Evolutionary conservation across 2,113 vertebrate genomes (phyloP).

Genomic region (Silurus glanis): DNA sequence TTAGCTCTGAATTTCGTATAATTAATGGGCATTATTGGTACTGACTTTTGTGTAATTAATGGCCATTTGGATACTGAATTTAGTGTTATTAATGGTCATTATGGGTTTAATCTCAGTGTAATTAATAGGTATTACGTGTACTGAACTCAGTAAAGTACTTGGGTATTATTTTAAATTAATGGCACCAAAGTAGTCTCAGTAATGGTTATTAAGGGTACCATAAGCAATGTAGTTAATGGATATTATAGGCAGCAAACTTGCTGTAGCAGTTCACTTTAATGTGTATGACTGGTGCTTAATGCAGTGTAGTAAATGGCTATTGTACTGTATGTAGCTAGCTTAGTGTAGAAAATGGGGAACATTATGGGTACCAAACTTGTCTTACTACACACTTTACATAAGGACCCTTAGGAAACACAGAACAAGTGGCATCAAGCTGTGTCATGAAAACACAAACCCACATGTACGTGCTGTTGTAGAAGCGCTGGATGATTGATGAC

Average conservation of each 20-base stretch:
- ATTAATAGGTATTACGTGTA: no score
- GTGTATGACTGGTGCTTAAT: neutral
- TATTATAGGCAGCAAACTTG: neutral
- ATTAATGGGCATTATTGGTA: no score
- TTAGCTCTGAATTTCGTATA: no score
- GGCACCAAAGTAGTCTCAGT: no score
- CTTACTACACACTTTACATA: neutral
- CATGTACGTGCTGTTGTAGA: conserved; percentile 12
- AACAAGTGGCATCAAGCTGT: conserved; percentile 1
- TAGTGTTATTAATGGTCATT: no score
- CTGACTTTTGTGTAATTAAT: no score
- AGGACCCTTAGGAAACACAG: neutral
- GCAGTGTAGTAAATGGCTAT: neutral
- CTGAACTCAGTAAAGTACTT: no score
- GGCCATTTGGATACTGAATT: no score
- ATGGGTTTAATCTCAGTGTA: no score
- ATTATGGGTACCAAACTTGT: neutral
- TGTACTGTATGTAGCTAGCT: neutral
- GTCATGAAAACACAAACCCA: neutral
- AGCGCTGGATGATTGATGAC: conserved; percentile 31
- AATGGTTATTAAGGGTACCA: no score
- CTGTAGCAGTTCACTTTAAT: neutral
- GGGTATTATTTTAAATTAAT: no score
- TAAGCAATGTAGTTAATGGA: no score
- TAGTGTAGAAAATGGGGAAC: neutral